Evolutionary conservation across 2,888 invertebrate species (phyloP), one percentile per base, ranked within the genome.

Genomic region (Macaria liturata): DNA sequence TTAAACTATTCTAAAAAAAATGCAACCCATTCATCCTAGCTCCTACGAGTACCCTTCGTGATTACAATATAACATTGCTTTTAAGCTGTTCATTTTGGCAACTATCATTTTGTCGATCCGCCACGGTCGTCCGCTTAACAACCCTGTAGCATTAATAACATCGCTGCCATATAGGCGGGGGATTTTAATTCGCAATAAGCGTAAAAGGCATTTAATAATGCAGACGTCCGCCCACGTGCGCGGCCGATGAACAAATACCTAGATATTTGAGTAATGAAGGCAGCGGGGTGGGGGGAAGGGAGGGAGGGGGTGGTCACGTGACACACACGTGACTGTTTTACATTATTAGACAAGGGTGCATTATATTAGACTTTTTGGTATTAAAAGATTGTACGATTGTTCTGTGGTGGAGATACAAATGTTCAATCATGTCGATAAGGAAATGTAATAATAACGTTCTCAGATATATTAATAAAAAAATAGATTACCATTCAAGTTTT

Each of bases 121-220:
- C 65, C 46, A 60, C 59, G 60, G 60, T 61, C 47, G 48, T 59
- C 57, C 40, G 52, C 51, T 54, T 62, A 59, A 53, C 60, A 65
- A 66, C 63, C 62, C 65, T 61, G 63, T 65, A 61, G 78, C 81
- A 85, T 88, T 88, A 86, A 87, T 84, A 83, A 81, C 79, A 78
- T 83, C 72, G 74, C 73, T 75, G 72, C 74, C 68, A 74, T 70
- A 78, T 67, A 75, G 72, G 71, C 72, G 74, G 76, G 78, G 85
- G 81, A 76, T 70, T 66, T 88, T 83, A 87, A 84, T 81, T 88
- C 70, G 86, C 88, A 89, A 91, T 90, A 91, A 90, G 88, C 86
- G 84, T 91, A 88, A 91, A 91, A 90, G 91, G 88, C 91, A 90
- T 91, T 91, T 91, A 91, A 91, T 91, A 91, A 91, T 91, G 89